Evolutionary conservation across 2,113 vertebrate species (phyloP).

Genomic region (Aldabrachelys gigantea): DNA sequence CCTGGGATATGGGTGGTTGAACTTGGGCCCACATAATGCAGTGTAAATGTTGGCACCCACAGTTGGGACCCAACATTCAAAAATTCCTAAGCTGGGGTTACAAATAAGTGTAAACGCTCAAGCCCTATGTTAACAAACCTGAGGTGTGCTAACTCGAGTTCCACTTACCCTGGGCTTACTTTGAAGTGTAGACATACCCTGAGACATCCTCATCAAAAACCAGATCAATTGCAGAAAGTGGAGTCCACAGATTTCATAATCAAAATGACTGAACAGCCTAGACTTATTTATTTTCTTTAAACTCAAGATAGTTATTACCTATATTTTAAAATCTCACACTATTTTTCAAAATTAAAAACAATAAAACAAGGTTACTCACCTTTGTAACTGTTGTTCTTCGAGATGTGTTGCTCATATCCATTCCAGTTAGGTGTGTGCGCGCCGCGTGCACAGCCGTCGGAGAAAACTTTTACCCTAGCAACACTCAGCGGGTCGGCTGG

Average conservation of each 20-base stretch:
- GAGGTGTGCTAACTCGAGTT: neutral
- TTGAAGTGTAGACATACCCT: neutral
- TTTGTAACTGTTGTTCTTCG: too few species aligned
- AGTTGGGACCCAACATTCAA: neutral
- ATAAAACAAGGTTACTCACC: too few species aligned
- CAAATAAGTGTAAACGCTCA: neutral
- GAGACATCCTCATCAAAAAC: neutral
- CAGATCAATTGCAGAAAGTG: neutral
- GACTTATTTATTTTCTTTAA: neutral
- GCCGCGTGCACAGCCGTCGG: too few species aligned
- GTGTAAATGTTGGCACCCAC: neutral
- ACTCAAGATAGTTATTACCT: neutral
- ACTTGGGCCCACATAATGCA: neutral
- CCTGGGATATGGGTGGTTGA: neutral
- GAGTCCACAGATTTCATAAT: neutral
- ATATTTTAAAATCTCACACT: neutral
- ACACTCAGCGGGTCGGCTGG: too few species aligned
- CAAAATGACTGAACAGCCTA: neutral
- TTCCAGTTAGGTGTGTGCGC: too few species aligned
- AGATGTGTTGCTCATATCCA: too few species aligned
- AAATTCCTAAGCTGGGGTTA: neutral
- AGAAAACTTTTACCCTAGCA: too few species aligned
- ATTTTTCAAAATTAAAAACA: neutral
- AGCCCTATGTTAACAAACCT: neutral
- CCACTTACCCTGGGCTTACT: neutral